Conservation (phyloP, 2,888 invertebrate genomes). For the Pachycephus smyrnensis region DNA sequence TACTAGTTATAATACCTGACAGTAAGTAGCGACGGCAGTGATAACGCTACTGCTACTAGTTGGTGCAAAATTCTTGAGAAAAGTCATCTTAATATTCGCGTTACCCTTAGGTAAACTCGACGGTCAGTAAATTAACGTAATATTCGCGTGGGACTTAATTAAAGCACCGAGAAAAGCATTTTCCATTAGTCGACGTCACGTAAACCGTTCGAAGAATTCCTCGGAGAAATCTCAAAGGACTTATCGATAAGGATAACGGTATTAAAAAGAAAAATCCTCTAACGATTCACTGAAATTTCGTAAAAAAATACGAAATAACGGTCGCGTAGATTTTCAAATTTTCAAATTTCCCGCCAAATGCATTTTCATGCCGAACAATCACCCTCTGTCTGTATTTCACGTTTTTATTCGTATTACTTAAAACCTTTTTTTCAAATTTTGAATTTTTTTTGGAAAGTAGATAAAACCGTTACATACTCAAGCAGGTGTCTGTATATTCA, state of each 20-base stretch:
- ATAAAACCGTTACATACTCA: too few relatives aligned
- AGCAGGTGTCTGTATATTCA: too few relatives aligned
- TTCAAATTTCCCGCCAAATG: too few relatives aligned
- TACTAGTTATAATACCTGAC: background rate
- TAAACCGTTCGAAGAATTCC: background rate
- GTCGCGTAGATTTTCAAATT: too few relatives aligned
- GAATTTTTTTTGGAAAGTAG: too few relatives aligned
- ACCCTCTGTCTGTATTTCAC: too few relatives aligned
- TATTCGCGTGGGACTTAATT: background rate
- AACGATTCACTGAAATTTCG: background rate
- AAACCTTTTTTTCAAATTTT: too few relatives aligned
- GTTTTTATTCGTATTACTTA: too few relatives aligned
- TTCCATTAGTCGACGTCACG: background rate
- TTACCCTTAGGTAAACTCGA: background rate
- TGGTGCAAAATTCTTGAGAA: background rate
- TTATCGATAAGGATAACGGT: background rate
- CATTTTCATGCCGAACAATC: too few relatives aligned
- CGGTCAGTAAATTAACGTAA: background rate
- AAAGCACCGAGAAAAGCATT: background rate
- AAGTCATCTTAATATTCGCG: background rate
- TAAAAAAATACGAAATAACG: background rate
- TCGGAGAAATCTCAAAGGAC: background rate
- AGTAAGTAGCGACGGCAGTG: background rate
- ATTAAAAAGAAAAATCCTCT: background rate
- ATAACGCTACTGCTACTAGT: background rate